Evolutionary conservation across 2,797 vertebrate species (phyloP).

Genomic region (Enteromius afrohamiltoni): DNA sequence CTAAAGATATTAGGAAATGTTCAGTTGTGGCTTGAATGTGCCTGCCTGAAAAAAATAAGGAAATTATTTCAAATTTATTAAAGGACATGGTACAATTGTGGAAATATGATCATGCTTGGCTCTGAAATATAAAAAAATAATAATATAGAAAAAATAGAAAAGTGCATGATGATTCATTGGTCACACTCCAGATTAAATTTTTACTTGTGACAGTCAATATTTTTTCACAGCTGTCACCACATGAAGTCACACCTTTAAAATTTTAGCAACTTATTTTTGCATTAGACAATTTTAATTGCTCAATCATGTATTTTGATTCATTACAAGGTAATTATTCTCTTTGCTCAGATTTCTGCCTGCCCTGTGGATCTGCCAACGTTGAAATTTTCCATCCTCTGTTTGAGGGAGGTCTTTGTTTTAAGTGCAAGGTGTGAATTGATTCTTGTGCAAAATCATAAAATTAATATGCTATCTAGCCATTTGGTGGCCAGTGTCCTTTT

Average conservation of each 20-base stretch:
- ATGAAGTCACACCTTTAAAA: not conserved
- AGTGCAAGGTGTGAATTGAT: constrained; percentile 78
- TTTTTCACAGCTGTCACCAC: not conserved
- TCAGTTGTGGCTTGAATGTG: not conserved
- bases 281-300: not conserved
- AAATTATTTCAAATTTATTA: not conserved
- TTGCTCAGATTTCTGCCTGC: constrained; percentile 78
- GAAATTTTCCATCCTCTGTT: constrained; percentile 78
- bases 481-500: not conserved
- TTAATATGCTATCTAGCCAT: not conserved
- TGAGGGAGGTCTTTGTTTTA: constrained; percentile 78
- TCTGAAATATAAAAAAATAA: not conserved
- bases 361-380: constrained; percentile 70
- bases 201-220: too few species aligned
- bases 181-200: not conserved
- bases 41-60: not conserved
- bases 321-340: constrained; percentile 22
- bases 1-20: not conserved
- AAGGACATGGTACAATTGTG: not conserved
- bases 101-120: not conserved
- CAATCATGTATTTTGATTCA: not conserved
- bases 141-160: not conserved
- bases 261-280: not conserved
- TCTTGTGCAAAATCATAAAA: not conserved
- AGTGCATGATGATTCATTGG: not conserved